These are phyloP conservation scores for Knipowitschia caucasica DNA, from an alignment of 2,797 vertebrate species.

Conservation along the genomic window DNA sequence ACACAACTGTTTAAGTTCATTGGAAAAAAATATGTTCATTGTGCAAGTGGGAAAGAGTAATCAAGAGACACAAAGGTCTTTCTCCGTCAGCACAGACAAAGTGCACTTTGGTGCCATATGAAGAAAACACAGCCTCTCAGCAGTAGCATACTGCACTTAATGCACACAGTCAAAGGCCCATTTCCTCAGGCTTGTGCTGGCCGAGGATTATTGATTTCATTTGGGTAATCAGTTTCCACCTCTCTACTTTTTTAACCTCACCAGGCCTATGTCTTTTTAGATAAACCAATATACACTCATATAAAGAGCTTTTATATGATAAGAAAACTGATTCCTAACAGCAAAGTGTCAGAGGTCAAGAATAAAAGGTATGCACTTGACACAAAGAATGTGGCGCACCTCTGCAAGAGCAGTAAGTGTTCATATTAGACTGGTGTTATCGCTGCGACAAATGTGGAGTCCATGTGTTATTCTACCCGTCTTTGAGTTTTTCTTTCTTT, in stretches of 20 bases:
- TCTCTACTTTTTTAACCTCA: not conserved
- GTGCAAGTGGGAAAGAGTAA: slow-evolving; percentile 53
- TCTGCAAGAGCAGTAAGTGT: slow-evolving; percentile 47
- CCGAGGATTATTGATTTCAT: slow-evolving; percentile 67
- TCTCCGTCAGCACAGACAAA: slow-evolving; percentile 64
- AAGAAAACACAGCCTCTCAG: slow-evolving; percentile 67
- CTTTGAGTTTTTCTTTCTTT: slow-evolving; percentile 14
- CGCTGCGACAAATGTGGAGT: slow-evolving; percentile 56
- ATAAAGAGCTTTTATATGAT: slow-evolving; percentile 7
- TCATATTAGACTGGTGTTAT: slow-evolving; percentile 48
- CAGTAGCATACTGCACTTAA: slow-evolving; percentile 62
- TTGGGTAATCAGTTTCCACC: slow-evolving; percentile 64
- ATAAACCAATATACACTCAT: slow-evolving; percentile 34
- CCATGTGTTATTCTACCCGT: slow-evolving; percentile 38
- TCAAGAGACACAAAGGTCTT: slow-evolving; percentile 47
- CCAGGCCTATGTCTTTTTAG: slow-evolving; percentile 65
- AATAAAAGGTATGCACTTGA: slow-evolving; percentile 29
- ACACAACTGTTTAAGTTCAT: slow-evolving; percentile 51
- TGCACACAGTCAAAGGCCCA: slow-evolving; percentile 58
- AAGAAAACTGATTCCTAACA: slow-evolving; percentile 12
- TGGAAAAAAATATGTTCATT: slow-evolving; percentile 64
- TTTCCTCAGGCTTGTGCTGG: slow-evolving; percentile 63
- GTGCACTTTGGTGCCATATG: slow-evolving; percentile 70
- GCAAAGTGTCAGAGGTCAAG: slow-evolving; percentile 31
- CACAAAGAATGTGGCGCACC: slow-evolving; percentile 58